These are phyloP conservation scores for Momotus momota DNA, from an alignment of 2,797 vertebrate genomes.

Conservation along the genomic window DNA sequence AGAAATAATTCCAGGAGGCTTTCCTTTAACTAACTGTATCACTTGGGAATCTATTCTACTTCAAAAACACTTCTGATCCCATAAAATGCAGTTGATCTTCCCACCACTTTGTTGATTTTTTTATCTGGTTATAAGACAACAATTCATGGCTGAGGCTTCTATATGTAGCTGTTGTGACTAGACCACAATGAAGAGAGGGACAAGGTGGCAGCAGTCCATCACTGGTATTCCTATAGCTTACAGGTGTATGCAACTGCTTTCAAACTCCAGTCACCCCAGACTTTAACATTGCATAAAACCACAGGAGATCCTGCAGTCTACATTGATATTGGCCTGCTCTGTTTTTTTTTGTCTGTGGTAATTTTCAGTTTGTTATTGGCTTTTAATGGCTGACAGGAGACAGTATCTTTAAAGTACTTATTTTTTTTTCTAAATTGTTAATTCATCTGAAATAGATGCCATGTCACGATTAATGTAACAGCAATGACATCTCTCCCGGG, in stretches of 20 bases:
- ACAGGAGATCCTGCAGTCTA: not conserved
- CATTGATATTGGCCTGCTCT: not conserved
- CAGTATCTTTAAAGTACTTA: conserved; percentile 25
- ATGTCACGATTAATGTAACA: conserved; percentile 40
- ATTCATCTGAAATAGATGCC: conserved; percentile 38
- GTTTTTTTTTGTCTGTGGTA: not conserved
- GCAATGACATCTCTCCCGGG: conserved; percentile 42
- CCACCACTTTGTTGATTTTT: not conserved
- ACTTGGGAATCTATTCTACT: not conserved
- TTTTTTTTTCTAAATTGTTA: not conserved
- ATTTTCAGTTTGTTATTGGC: not conserved
- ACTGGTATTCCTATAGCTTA: not conserved
- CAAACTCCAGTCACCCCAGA: not conserved
- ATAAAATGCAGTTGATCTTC: not conserved
- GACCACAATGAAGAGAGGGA: not conserved
- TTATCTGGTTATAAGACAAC: not conserved
- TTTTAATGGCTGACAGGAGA: not conserved
- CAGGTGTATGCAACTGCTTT: not conserved
- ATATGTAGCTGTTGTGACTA: not conserved
- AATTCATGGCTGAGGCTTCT: not conserved
- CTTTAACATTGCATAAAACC: not conserved
- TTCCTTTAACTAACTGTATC: not conserved
- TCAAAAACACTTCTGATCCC: not conserved
- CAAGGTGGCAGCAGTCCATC: not conserved
- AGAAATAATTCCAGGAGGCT: not conserved